phyloP scores from a whole-genome alignment of 2,113 vertebrate species.

The Dinomys branickii region DNA sequence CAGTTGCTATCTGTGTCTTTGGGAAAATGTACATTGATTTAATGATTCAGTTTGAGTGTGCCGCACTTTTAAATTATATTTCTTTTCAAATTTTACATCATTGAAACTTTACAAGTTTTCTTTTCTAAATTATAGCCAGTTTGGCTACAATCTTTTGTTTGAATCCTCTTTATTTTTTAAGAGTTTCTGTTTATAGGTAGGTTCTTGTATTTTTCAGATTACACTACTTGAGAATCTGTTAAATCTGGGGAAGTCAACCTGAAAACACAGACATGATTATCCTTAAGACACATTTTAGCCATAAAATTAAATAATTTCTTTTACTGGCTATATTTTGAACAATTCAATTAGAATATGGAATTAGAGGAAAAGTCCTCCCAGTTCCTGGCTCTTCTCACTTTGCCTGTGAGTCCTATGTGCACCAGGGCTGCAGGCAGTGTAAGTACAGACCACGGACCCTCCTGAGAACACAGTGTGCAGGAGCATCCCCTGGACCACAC shows the following conservation, averaged over 20 bases:
- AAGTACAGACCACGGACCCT: neutral
- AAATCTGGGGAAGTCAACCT: neutral
- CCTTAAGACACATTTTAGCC: neutral
- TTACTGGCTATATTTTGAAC: neutral
- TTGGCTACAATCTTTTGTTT: neutral
- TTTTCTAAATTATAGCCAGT: neutral
- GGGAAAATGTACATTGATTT: neutral
- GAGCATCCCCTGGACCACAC: neutral
- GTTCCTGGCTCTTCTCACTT: neutral
- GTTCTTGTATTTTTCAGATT: neutral
- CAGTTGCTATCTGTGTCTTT: neutral
- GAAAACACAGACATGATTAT: neutral
- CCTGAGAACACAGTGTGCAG: accelerated
- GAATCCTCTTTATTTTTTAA: neutral
- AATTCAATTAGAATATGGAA: neutral
- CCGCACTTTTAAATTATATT: neutral
- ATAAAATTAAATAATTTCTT: neutral
- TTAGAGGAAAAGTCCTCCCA: neutral
- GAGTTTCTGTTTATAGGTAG: neutral
- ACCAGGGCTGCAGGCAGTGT: neutral
- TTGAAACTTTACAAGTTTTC: neutral
- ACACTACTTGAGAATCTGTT: neutral
- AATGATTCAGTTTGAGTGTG: neutral
- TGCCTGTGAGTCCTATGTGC: neutral
- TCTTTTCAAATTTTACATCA: neutral